Conservation (phyloP, 2,888 invertebrate species). For the Andrena bicolor region DNA sequence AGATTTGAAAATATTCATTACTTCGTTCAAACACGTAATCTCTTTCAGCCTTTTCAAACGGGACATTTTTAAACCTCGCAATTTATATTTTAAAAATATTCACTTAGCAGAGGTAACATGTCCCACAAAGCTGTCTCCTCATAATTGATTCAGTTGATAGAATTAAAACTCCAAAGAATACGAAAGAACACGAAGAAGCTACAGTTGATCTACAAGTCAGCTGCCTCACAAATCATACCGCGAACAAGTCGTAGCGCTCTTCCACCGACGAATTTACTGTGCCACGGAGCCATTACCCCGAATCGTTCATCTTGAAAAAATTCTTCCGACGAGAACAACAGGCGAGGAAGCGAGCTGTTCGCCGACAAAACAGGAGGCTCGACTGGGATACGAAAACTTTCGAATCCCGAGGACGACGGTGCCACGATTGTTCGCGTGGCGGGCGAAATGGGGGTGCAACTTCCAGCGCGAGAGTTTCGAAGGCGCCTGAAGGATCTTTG, state of each 20-base stretch:
- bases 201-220: not conserved
- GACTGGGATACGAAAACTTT: constrained; percentile 37
- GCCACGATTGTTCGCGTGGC: constrained; percentile 6
- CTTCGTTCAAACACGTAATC: no score
- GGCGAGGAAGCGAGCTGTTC: not conserved
- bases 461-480: constrained; percentile 23
- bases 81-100: no score
- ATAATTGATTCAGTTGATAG: not conserved
- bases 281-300: constrained; percentile 18
- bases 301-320: constrained; percentile 27
- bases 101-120: no score
- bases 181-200: not conserved
- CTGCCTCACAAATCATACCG: not conserved
- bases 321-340: not conserved
- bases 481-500: constrained; percentile 41
- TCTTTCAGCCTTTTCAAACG: no score
- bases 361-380: constrained; percentile 14
- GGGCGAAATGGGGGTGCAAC: constrained; percentile 10
- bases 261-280: constrained; percentile 17
- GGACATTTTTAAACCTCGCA: no score
- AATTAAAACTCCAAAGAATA: not conserved
- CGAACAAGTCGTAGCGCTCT: constrained; percentile 13
- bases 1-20: no score
- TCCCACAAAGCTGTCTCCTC: no score
- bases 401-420: constrained; percentile 12